A percentile compares a stretch with the other conserved stretches of the same genome.
These are phyloP conservation scores for Hoplodrina ambigua DNA, from an alignment of 2,888 invertebrate species.

Conservation along the genomic window DNA sequence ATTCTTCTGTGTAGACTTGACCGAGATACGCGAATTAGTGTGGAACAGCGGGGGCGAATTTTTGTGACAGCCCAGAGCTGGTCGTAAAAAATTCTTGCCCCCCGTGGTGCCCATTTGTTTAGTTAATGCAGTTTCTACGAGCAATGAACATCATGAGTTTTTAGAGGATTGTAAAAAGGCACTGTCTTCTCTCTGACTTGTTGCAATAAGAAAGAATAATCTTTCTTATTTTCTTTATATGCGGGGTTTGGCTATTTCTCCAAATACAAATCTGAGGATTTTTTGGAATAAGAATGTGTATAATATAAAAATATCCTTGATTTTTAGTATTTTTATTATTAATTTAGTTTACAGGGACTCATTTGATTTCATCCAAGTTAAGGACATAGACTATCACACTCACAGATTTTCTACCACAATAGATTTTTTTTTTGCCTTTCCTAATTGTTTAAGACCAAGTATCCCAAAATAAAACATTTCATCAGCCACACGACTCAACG, in stretches of 20 bases:
- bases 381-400: too few species aligned
- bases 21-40: conserved; percentile 72
- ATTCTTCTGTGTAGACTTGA: conserved; percentile 37
- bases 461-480: conserved; percentile 13
- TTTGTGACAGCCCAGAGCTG: conserved; percentile 66
- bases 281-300: too few species aligned
- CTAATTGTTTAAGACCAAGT: not conserved
- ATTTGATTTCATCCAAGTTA: too few species aligned
- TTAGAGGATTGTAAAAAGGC: conserved; percentile 33
- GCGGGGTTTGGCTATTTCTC: not conserved
- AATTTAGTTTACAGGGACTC: too few species aligned
- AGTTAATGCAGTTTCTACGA: conserved; percentile 51
- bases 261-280: not conserved
- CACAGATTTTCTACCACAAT: not conserved
- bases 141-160: conserved; percentile 28
- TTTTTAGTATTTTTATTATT: too few species aligned
- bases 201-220: not conserved
- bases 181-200: not conserved
- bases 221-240: not conserved
- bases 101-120: conserved; percentile 66
- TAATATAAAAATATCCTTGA: too few species aligned
- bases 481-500: conserved; percentile 10
- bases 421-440: not conserved
- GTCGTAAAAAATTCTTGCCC: conserved; percentile 69
- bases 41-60: conserved; percentile 72